These are phyloP conservation scores for Bucco capensis DNA, from an alignment of 2,113 vertebrate species.

Conservation along the genomic window DNA sequence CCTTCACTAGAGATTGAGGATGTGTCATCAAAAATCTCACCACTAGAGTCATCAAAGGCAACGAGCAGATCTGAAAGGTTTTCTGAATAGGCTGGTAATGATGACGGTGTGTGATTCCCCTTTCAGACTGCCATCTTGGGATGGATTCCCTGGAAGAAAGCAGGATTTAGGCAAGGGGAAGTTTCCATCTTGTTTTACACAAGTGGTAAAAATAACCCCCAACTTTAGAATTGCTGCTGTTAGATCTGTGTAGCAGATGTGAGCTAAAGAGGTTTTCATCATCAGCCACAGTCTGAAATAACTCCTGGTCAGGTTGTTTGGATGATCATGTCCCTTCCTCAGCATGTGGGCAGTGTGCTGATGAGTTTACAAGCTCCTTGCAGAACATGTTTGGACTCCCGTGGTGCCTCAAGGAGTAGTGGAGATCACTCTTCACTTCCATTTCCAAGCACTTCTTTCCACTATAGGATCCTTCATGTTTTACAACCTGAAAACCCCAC, in stretches of 20 bases:
- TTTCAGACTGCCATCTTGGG: not conserved
- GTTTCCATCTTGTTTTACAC: not conserved
- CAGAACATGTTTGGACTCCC: not conserved
- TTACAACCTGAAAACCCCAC: not conserved
- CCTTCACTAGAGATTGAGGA: not conserved
- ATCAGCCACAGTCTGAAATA: not conserved
- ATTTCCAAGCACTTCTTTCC: not conserved
- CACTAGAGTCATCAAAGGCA: constrained; percentile 22
- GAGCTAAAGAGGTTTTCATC: not conserved
- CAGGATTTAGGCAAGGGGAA: not conserved
- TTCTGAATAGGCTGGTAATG: constrained; percentile 48
- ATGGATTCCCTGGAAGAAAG: not conserved
- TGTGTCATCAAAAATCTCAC: constrained; percentile 9
- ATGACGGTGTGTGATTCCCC: not conserved
- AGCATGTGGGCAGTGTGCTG: not conserved
- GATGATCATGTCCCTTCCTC: not conserved
- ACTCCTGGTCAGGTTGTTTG: not conserved
- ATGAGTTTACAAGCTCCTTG: not conserved
- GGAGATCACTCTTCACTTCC: not conserved
- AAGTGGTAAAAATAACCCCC: not conserved
- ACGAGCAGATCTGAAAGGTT: not conserved
- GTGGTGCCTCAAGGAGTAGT: not conserved
- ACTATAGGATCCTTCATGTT: not conserved
- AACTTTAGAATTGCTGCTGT: not conserved
- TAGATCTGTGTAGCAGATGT: not conserved